phyloP scores from a whole-genome alignment of 2,888 invertebrate species.

The Cheilosia vernalis region DNA sequence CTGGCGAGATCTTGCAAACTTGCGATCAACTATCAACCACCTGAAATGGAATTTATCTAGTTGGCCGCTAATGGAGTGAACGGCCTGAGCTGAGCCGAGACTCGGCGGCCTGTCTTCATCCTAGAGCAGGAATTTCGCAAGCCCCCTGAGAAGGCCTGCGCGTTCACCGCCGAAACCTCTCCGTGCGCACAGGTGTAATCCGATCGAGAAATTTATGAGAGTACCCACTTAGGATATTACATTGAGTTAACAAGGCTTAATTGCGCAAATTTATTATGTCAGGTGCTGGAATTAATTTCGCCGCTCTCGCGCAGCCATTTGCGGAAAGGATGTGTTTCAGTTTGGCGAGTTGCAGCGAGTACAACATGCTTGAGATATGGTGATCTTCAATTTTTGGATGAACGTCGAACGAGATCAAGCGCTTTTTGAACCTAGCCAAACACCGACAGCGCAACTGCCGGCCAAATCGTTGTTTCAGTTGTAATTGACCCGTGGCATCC shows the following conservation, averaged over 20 bases:
- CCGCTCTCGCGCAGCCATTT: slow-evolving; percentile 33
- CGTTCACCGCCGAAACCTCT: slow-evolving; percentile 22
- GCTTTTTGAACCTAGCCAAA: slow-evolving; percentile 17
- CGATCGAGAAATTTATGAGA: slow-evolving; percentile 74
- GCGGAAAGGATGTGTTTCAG: slow-evolving; percentile 50
- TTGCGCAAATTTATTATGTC: slow-evolving; percentile 77
- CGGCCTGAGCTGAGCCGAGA: slow-evolving; percentile 32
- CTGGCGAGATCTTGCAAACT: slow-evolving; percentile 69
- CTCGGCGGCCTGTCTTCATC: slow-evolving; percentile 44
- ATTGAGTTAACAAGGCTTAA: slow-evolving; percentile 76
- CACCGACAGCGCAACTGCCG: background rate
- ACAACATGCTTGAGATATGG: slow-evolving; percentile 42
- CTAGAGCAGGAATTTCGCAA: slow-evolving; percentile 56
- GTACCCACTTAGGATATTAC: slow-evolving; percentile 74
- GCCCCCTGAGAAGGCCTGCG: slow-evolving; percentile 14
- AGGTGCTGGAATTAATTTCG: slow-evolving; percentile 76
- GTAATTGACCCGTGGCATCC: slow-evolving; percentile 66
- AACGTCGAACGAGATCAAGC: slow-evolving; percentile 24
- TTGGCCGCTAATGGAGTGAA: slow-evolving; percentile 71
- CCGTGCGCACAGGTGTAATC: slow-evolving; percentile 68
- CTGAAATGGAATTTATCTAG: slow-evolving; percentile 74
- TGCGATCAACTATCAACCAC: slow-evolving; percentile 71
- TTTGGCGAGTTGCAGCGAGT: slow-evolving; percentile 35
- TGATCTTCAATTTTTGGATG: slow-evolving; percentile 8
- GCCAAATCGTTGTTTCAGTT: background rate